Percentiles rank a stretch among this genome's conserved stretches.
Evolutionary conservation across 2,888 invertebrate genomes (phyloP).

Genomic region (Lithophane ornitopus): DNA sequence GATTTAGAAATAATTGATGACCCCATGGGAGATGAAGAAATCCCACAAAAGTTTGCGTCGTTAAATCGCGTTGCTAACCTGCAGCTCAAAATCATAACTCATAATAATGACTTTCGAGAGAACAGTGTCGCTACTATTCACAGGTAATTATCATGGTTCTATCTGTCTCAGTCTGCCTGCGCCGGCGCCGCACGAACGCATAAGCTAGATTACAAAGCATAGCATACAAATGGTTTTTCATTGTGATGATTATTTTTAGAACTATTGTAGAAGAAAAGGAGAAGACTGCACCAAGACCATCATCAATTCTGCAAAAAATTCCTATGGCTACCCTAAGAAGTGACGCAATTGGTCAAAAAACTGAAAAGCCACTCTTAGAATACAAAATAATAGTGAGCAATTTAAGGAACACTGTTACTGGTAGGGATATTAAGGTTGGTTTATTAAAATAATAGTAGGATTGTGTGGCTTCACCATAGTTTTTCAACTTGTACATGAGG

Average conservation of each 20-base stretch:
- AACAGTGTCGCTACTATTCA: conserved; percentile 70
- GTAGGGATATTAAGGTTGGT: conserved; percentile 96
- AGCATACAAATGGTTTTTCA: not conserved
- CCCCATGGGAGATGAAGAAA: conserved; percentile 81
- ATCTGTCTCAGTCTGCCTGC: no score
- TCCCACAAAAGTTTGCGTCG: conserved; percentile 69
- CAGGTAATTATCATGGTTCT: conserved; percentile 67
- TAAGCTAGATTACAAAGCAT: no score
- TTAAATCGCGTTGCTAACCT: conserved; percentile 81
- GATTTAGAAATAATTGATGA: conserved; percentile 86
- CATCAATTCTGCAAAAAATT: conserved; percentile 87
- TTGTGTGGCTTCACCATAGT: no score
- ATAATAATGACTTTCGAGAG: conserved; percentile 79
- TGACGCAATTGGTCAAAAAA: conserved; percentile 77
- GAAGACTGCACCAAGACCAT: conserved; percentile 83
- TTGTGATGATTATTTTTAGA: conserved; percentile 67
- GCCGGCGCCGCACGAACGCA: not conserved
- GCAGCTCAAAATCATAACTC: conserved; percentile 86
- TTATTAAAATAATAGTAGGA: not conserved
- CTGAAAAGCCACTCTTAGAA: conserved; percentile 89
- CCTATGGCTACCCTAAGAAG: conserved; percentile 84
- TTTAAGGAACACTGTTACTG: conserved; percentile 95
- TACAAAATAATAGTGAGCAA: conserved; percentile 97
- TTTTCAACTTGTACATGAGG: not conserved
- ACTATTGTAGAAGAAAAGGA: conserved; percentile 77